These are phyloP conservation scores for Macrosiphum euphorbiae DNA, from an alignment of 2,888 invertebrate species.

Conservation along the genomic window DNA sequence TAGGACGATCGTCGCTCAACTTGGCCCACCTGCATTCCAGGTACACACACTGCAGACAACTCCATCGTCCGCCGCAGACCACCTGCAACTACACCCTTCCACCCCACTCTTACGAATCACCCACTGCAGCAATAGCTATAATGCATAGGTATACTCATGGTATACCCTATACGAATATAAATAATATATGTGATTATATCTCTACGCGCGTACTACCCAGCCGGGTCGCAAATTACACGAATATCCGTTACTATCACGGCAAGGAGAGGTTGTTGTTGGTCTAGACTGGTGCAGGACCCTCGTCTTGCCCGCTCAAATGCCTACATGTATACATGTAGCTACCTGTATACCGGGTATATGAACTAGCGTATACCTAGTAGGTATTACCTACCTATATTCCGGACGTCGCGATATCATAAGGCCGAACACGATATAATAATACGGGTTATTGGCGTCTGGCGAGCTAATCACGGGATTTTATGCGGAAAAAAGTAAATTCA, in stretches of 20 bases:
- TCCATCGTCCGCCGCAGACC: slow-evolving; percentile 37
- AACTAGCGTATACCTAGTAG: neutral
- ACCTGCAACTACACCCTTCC: slow-evolving; percentile 37
- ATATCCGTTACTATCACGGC: slow-evolving; percentile 31
- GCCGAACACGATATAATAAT: neutral
- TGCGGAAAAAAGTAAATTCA: neutral
- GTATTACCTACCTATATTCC: too few species aligned
- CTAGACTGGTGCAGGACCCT: slow-evolving; percentile 23
- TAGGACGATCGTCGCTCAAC: slow-evolving; percentile 26
- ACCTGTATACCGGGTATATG: neutral
- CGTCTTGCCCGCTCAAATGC: neutral
- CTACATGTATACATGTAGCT: too few species aligned
- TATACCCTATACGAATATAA: neutral
- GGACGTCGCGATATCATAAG: neutral
- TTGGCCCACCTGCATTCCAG: slow-evolving; percentile 47
- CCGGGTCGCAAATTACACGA: slow-evolving; percentile 19
- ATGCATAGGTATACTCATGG: neutral
- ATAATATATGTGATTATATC: slow-evolving; percentile 22
- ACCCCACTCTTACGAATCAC: neutral
- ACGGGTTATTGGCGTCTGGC: neutral
- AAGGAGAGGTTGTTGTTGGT: slow-evolving; percentile 7
- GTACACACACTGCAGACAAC: neutral
- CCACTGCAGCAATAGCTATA: neutral
- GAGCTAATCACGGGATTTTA: neutral
- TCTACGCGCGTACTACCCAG: neutral